A percentile compares a stretch with the other conserved stretches of the same genome.
Conservation (phyloP, 92 coral and sea anemone species). For the Pocillopora grandis region DNA sequence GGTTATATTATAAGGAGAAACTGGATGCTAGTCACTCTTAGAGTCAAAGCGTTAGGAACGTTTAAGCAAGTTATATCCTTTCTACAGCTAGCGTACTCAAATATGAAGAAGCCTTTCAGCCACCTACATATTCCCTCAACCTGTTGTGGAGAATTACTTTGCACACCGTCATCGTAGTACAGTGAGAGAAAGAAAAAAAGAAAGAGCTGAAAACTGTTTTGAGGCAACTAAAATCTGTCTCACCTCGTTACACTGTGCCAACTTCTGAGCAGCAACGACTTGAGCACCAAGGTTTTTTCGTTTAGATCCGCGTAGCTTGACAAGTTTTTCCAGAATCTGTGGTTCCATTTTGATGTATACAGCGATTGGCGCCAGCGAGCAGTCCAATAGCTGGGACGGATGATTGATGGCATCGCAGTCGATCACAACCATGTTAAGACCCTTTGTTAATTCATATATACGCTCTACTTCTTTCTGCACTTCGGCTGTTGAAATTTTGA, state of each 20-base stretch:
- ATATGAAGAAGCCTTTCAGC: too few relatives aligned
- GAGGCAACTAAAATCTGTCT: neutral
- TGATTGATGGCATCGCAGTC: conserved; percentile 96
- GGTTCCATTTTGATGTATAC: conserved; percentile 94
- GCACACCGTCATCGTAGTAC: too few relatives aligned
- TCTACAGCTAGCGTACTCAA: too few relatives aligned
- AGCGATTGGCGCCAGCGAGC: conserved; percentile 93
- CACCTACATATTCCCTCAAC: too few relatives aligned
- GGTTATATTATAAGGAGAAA: too few relatives aligned
- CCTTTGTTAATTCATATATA: conserved; percentile 83
- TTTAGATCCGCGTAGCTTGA: conserved; percentile 89
- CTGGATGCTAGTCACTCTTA: too few relatives aligned
- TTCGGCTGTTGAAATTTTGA: conserved; percentile 62
- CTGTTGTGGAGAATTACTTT: too few relatives aligned
- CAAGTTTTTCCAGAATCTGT: conserved; percentile 84
- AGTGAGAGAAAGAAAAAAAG: neutral
- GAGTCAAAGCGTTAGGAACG: too few relatives aligned
- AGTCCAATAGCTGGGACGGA: conserved; percentile 92
- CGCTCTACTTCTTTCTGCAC: conserved; percentile 93
- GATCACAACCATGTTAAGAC: conserved; percentile 82
- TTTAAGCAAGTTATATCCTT: too few relatives aligned
- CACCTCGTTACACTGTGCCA: conserved; percentile 80
- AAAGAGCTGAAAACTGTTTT: neutral
- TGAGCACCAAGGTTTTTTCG: conserved; percentile 77
- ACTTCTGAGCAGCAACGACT: conserved; percentile 82